Evolutionary conservation across 2,797 vertebrate species (phyloP).

Genomic region (Lycodopsis pacificus): DNA sequence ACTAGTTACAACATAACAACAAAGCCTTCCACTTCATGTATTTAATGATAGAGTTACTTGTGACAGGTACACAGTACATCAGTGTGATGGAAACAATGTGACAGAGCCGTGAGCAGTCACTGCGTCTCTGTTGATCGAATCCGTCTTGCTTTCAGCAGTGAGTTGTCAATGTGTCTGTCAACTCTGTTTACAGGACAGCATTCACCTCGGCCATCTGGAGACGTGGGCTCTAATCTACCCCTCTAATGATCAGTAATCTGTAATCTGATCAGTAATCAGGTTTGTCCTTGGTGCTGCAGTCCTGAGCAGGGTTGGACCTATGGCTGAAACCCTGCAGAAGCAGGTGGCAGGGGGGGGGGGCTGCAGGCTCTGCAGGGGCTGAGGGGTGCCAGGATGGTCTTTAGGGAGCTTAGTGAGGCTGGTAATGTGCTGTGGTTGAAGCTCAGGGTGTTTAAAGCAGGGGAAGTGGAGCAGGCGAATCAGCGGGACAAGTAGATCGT

Average conservation of each 20-base stretch:
- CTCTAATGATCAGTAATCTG: slow-evolving; percentile 80
- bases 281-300: slow-evolving; percentile 55
- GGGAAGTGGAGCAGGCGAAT: slow-evolving; percentile 31
- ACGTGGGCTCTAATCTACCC: slow-evolving; percentile 70
- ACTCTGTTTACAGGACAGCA: slow-evolving; percentile 40
- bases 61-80: background rate
- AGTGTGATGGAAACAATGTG: background rate
- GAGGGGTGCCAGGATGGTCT: slow-evolving; percentile 48
- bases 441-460: slow-evolving; percentile 44
- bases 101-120: background rate
- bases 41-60: background rate
- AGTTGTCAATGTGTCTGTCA: slow-evolving; percentile 45
- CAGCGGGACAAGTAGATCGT: background rate
- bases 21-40: background rate
- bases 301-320: slow-evolving; percentile 8
- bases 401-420: slow-evolving; percentile 54
- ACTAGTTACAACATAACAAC: background rate
- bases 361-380: slow-evolving; percentile 10
- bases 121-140: slow-evolving; percentile 4
- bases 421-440: slow-evolving; percentile 21
- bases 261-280: slow-evolving; percentile 75
- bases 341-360: slow-evolving; percentile 14
- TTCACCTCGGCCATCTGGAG: slow-evolving; percentile 81
- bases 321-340: slow-evolving; percentile 25
- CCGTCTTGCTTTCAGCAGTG: slow-evolving; percentile 21